phyloP scores from a whole-genome alignment of 2,113 vertebrate genomes.

The Electrona antarctica region DNA sequence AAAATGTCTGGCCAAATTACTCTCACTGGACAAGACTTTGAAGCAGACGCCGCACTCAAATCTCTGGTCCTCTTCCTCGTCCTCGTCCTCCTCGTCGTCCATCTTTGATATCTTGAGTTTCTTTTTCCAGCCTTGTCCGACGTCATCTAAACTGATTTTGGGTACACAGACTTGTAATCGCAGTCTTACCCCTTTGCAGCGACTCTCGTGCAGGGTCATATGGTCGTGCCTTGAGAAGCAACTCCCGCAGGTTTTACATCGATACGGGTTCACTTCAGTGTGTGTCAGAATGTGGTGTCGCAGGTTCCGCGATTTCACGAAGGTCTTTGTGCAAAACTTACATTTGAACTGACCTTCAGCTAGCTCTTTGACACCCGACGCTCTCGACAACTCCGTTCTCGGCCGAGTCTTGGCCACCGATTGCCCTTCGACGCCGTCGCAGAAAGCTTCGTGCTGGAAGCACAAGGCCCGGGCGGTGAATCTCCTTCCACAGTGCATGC shows the following conservation, averaged over 20 bases:
- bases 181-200: conserved; percentile 67
- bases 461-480: conserved; percentile 47
- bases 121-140: conserved; percentile 68
- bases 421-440: conserved; percentile 42
- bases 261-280: conserved; percentile 81
- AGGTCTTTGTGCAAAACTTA: conserved; percentile 79
- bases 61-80: conserved; percentile 35
- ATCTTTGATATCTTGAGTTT: conserved; percentile 5
- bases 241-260: conserved; percentile 78
- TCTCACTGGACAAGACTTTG: conserved; percentile 59
- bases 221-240: conserved; percentile 80
- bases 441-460: conserved; percentile 71
- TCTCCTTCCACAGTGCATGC: conserved; percentile 68
- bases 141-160: conserved; percentile 72
- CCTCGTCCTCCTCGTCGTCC: conserved; percentile 32
- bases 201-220: conserved; percentile 73
- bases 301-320: conserved; percentile 70
- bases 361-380: conserved; percentile 14
- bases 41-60: conserved; percentile 69
- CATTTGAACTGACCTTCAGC: conserved; percentile 65
- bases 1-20: conserved; percentile 69
- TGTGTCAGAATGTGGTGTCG: conserved; percentile 80
- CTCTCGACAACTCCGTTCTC: conserved; percentile 8
- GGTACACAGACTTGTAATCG: conserved; percentile 71
- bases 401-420: conserved; percentile 11